phyloP scores from a whole-genome alignment of 2,888 invertebrate species.

The Herminia tarsipennalis region DNA sequence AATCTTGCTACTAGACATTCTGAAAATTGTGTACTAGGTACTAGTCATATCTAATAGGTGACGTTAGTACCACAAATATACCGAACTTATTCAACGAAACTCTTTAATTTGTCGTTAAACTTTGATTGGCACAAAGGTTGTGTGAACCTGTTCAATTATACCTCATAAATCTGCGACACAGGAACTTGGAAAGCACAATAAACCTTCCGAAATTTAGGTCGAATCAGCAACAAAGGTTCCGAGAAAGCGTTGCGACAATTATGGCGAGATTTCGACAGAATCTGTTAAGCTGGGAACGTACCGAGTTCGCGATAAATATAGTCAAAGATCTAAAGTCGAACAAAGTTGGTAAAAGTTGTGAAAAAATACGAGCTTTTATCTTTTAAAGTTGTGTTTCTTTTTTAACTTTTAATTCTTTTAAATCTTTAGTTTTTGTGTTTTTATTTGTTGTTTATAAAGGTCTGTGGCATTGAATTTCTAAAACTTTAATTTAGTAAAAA shows the following conservation, averaged over 20 bases:
- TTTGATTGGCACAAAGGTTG: conserved; percentile 18
- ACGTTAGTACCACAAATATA: no score
- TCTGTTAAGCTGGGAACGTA: conserved; percentile 8
- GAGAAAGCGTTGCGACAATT: conserved; percentile 15
- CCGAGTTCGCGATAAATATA: neutral
- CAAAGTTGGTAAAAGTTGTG: neutral
- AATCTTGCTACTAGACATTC: no score
- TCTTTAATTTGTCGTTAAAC: conserved; percentile 23
- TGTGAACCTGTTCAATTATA: conserved; percentile 15
- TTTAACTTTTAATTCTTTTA: no score
- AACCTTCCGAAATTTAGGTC: conserved; percentile 35
- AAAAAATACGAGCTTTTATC: neutral
- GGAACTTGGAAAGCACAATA: conserved; percentile 21
- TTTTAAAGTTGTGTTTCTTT: no score
- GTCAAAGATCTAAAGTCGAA: neutral
- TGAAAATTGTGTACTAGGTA: no score
- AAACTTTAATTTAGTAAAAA: no score
- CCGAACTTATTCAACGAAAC: no score
- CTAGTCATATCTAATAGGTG: no score
- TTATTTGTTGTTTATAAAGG: no score
- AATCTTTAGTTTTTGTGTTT: no score
- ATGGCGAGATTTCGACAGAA: conserved; percentile 14
- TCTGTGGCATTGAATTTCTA: no score
- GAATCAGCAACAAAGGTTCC: conserved; percentile 30
- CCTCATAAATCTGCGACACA: conserved; percentile 15